Evolutionary conservation across 2,797 vertebrate genomes (phyloP).

Genomic region (Crocodylus rhombifer): DNA sequence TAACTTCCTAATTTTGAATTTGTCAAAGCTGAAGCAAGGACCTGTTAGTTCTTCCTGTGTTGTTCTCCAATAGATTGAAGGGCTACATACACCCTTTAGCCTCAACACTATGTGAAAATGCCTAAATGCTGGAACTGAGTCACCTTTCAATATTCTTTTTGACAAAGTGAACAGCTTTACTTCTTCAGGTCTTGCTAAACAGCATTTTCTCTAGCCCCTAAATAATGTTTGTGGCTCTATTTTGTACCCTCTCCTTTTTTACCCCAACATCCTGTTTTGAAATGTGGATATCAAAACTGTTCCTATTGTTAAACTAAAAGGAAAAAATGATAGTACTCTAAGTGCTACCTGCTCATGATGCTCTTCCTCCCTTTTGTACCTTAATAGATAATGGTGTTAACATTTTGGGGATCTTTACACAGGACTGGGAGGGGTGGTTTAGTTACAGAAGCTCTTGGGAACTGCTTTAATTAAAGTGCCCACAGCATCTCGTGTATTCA

Average conservation of each 20-base stretch:
- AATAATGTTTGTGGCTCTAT: neutral
- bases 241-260: neutral
- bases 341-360: too few relatives aligned
- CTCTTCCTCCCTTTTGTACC: neutral
- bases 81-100: neutral
- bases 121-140: neutral
- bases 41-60: neutral
- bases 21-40: neutral
- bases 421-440: neutral
- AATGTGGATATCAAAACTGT: neutral
- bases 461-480: too few relatives aligned
- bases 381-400: rapidly evolving
- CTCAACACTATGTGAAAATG: neutral
- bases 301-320: too few relatives aligned
- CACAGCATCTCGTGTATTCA: too few relatives aligned
- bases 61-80: neutral
- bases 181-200: neutral
- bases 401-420: neutral
- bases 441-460: too few relatives aligned
- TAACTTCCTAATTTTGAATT: neutral
- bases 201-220: neutral
- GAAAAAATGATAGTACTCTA: neutral
- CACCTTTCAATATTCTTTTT: neutral
- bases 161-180: neutral
- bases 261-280: neutral